Evolutionary conservation across 2,888 invertebrate species (phyloP), one percentile per base, ranked within the genome.

Genomic region (Apeira syringaria): DNA sequence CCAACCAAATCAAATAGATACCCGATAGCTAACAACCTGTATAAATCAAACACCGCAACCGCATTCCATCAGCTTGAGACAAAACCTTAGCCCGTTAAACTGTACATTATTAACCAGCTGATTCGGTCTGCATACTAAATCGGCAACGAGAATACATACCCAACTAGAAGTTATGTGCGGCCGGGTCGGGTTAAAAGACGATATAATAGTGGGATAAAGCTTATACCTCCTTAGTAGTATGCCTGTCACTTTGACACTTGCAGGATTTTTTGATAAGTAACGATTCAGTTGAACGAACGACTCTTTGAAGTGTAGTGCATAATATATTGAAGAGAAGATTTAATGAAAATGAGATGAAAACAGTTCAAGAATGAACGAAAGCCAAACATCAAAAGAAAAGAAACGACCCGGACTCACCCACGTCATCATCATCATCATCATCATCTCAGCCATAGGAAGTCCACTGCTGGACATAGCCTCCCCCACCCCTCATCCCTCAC

Each of bases 31-130:
- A 47, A 45, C 42, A 10, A 8, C 13, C 31, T 39, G 29, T 30
- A 33, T 39, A 45, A 41, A 41, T 38, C 38, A 39, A 46, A 39
- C 20, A 29, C 25, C 22, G 8, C n/a, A 38, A 35, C 50, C 50
- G 33, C 28, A 51, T 47, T 53, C 40, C 46, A 47, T 43, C 38
- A 34, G 32, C 28, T 28, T 29, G 48, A 53, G 53, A 58, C 46
- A 45, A 53, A 54, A 12, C 42, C 47, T 10, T 20, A 13, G 44
- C 10, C 22, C 38, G 9, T 33, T 22, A 26, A 27, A 30, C 8
- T 27, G 45, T 60, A 53, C 60, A 64, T 61, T 63, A 65, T 62
- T 65, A 59, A 64, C 59, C 48, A 54, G 42, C 58, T 61, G 61
- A 61, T 53, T 50, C 42, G 41, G 56, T 53, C 52, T 48, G 56